Evolutionary conservation across 2,113 vertebrate genomes (phyloP).

Genomic region (Ovibos moschatus): DNA sequence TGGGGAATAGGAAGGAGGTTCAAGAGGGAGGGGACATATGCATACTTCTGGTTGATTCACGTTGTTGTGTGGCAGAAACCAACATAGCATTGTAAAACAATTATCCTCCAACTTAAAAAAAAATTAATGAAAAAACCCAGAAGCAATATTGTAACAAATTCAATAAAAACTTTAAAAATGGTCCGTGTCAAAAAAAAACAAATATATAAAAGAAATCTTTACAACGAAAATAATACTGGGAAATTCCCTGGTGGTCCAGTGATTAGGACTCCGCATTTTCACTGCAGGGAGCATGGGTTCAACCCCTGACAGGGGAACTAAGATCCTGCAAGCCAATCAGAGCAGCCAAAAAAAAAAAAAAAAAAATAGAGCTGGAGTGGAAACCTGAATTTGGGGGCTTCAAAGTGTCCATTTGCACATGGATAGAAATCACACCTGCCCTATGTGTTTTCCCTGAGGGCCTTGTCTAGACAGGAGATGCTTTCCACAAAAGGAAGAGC

Average conservation of each 20-base stretch:
- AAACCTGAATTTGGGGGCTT: rapidly evolving
- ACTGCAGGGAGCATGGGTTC: not conserved
- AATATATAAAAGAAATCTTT: not conserved
- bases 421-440: rapidly evolving
- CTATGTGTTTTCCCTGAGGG: rapidly evolving
- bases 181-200: not conserved
- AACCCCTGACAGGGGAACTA: not conserved
- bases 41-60: not conserved
- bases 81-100: not conserved
- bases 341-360: not conserved
- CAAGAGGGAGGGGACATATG: not conserved
- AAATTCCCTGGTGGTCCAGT: not conserved
- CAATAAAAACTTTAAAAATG: not conserved
- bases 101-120: not conserved
- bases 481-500: not conserved
- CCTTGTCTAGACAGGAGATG: rapidly evolving
- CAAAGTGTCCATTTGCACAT: rapidly evolving
- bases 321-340: not conserved
- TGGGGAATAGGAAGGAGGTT: not conserved
- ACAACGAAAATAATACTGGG: not conserved
- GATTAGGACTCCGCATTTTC: not conserved
- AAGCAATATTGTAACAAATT: not conserved
- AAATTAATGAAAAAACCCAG: not conserved
- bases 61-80: not conserved
- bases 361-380: not conserved